Evolutionary conservation across 2,888 invertebrate genomes (phyloP), one percentile per base, ranked within the genome.

Genomic region (Sialis lutaria): DNA sequence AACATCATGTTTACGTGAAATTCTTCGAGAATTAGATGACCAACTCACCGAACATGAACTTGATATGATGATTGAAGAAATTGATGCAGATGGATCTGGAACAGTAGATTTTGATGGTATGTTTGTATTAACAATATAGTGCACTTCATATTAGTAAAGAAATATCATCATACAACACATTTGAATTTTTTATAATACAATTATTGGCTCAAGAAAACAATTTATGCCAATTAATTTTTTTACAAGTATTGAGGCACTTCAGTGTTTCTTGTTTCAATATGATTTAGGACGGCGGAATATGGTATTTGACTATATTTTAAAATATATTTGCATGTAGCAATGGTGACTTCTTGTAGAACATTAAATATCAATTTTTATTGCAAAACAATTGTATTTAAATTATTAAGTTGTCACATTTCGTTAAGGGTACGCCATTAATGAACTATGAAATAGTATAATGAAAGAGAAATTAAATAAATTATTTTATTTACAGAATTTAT

Each of bases 51-150:
- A 92, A 55, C 83, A 87, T 52, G 93, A 95, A 67, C 77, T 96
- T 62, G 92, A 96, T 60, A 87, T 86, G 67, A 93, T 97, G 82
- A 96, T 96, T 66, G 87, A 90, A 63, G 96, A 96, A 73, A 95
- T 96, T 59, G 96, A 97, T 68, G 89, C 92, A 42, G 96, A 96
- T 67, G 93, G 95, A 60, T 95, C 93, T 58, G 96, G 96, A 59
- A 97, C 96, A 53, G 96, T 97, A 59, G 97, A 97, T 72, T 97
- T 96, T 67, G 95, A 96, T 74, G 95, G 95, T 95, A 67, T 67
- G 66, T 60, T 34, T 6, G 6, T n/a, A 40, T 8, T 22, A 6
- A 31, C 1, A 6, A n/a, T 31, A 10, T 40, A 40, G 4, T 22
- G 4, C 8, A 35, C 5, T 39, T 8, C 39, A 45, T 6, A 45